Conservation (phyloP, 2,113 vertebrate species). For the Cyanoderma ruficeps region DNA sequence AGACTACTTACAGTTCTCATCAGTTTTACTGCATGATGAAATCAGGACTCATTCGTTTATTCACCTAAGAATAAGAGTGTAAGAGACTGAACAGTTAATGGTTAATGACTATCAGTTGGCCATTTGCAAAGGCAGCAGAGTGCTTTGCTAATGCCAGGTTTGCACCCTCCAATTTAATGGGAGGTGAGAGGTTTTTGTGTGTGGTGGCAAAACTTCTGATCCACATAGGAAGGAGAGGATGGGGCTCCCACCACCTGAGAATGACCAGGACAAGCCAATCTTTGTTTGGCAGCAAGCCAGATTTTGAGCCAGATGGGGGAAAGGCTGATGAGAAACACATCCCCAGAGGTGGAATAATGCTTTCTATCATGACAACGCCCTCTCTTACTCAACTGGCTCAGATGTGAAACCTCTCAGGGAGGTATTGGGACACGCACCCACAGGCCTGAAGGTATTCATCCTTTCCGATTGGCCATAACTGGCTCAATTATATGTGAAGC, state of each 20-base stretch:
- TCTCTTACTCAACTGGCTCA: not conserved
- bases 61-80: not conserved
- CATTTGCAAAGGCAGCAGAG: not conserved
- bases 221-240: not conserved
- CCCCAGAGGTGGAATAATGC: not conserved
- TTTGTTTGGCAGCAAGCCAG: not conserved
- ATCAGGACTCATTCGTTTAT: not conserved
- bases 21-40: not conserved
- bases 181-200: not conserved
- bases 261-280: not conserved
- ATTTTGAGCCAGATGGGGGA: not conserved
- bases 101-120: not conserved
- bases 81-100: not conserved
- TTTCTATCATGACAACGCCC: not conserved
- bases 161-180: rapidly evolving
- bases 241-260: rapidly evolving
- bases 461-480: rapidly evolving
- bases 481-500: not conserved
- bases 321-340: not conserved
- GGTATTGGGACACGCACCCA: not conserved
- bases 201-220: not conserved
- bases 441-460: not conserved
- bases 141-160: not conserved
- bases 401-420: not conserved
- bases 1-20: not conserved